Percentiles rank a stretch among this genome's conserved stretches.
phyloP scores from a whole-genome alignment of 1,140 invertebrate genomes.

The Lordiphosa stackelbergi region DNA sequence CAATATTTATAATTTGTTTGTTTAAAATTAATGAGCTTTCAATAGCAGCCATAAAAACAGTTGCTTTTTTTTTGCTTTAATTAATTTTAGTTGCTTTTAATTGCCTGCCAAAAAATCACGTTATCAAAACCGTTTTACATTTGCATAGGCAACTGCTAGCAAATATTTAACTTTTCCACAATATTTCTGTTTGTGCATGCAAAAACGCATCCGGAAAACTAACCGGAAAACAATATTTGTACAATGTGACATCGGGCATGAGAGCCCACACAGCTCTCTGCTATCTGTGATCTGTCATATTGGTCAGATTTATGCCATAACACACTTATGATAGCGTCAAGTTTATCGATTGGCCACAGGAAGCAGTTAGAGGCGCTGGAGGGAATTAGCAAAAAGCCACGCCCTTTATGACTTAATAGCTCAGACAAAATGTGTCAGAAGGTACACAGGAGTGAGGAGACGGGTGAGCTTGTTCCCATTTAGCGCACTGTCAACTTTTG shows the following conservation, averaged over 20 bases:
- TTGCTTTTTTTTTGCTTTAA: neutral
- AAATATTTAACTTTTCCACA: slow-evolving; percentile 33
- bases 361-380: slow-evolving; percentile 1
- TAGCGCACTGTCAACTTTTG: slow-evolving; percentile 67
- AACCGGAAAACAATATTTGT: slow-evolving; percentile 41
- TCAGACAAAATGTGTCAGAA: slow-evolving; percentile 33
- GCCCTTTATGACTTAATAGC: slow-evolving; percentile 67
- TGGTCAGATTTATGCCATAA: slow-evolving; percentile 30
- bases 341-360: slow-evolving; percentile 31
- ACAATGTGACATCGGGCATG: slow-evolving; percentile 15
- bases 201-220: slow-evolving; percentile 25
- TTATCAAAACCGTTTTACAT: slow-evolving; percentile 28
- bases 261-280: slow-evolving; percentile 16
- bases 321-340: slow-evolving; percentile 41
- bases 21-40: no score
- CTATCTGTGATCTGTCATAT: slow-evolving; percentile 8
- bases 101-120: neutral
- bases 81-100: slow-evolving; percentile 24
- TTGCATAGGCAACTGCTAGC: slow-evolving; percentile 51
- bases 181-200: slow-evolving; percentile 19
- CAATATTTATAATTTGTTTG: no score
- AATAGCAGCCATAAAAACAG: neutral
- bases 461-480: slow-evolving; percentile 48
- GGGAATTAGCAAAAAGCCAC: slow-evolving; percentile 47
- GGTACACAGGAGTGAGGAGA: slow-evolving; percentile 1